These are phyloP conservation scores for Autographa pulchrina DNA, from an alignment of 2,888 invertebrate genomes.

Conservation along the genomic window DNA sequence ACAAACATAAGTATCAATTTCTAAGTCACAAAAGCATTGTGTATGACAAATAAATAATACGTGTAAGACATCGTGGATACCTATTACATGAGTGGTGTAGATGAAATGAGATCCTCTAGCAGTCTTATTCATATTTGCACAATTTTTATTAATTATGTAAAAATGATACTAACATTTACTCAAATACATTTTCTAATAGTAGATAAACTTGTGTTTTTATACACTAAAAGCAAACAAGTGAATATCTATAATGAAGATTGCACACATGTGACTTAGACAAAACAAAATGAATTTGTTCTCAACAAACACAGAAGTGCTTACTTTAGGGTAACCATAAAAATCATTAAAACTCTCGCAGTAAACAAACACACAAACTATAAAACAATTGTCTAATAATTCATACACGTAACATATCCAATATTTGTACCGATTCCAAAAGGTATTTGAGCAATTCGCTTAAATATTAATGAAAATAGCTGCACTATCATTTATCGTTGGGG, in stretches of 20 bases:
- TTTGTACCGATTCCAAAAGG: constrained; percentile 74
- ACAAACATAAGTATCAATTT: constrained; percentile 84
- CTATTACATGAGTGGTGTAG: constrained; percentile 33
- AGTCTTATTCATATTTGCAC: constrained; percentile 56
- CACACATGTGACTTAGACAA: constrained; percentile 80
- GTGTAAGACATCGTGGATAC: constrained; percentile 28
- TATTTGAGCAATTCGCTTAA: constrained; percentile 78
- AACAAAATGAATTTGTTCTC: constrained; percentile 77
- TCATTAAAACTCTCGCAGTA: constrained; percentile 65
- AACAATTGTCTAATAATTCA: constrained; percentile 49
- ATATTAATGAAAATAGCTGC: constrained; percentile 66
- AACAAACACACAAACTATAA: constrained; percentile 56
- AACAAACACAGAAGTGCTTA: constrained; percentile 70
- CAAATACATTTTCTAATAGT: constrained; percentile 10
- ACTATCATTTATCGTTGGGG: constrained; percentile 61
- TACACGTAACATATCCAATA: constrained; percentile 65
- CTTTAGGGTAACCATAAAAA: constrained; percentile 77
- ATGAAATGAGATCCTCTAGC: constrained; percentile 57
- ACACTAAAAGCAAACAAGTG: constrained; percentile 19
- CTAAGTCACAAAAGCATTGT: constrained; percentile 82
- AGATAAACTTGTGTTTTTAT: constrained; percentile 22
- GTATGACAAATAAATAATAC: constrained; percentile 47
- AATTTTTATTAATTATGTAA: constrained; percentile 30
- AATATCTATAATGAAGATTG: constrained; percentile 46
- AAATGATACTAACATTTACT: constrained; percentile 29